phyloP scores from a whole-genome alignment of 2,888 invertebrate genomes.

The Norana najaformis region DNA sequence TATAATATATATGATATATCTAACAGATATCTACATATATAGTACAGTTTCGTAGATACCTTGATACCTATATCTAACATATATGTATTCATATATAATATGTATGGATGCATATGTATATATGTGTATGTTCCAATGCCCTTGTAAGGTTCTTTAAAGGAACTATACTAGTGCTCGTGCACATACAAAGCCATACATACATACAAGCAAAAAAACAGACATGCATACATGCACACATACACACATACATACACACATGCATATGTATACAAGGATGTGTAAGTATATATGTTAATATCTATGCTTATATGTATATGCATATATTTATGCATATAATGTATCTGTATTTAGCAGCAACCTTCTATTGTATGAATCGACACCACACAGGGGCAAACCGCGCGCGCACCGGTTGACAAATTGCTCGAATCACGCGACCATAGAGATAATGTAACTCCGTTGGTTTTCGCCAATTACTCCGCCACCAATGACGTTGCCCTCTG shows the following conservation, averaged over 20 bases:
- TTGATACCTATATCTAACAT: too few relatives aligned
- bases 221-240: neutral
- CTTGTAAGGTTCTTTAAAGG: too few relatives aligned
- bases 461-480: neutral
- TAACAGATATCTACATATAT: too few relatives aligned
- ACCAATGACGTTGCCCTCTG: neutral
- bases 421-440: conserved; percentile 20
- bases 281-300: neutral
- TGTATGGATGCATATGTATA: too few relatives aligned
- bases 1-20: too few relatives aligned
- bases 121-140: too few relatives aligned
- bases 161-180: too few relatives aligned
- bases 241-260: neutral
- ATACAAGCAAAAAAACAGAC: neutral
- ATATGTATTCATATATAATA: too few relatives aligned
- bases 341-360: too few relatives aligned
- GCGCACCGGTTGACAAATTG: conserved; percentile 14
- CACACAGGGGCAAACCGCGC: neutral
- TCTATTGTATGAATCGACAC: neutral
- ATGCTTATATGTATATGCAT: neutral
- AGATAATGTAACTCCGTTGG: neutral
- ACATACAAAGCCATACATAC: neutral
- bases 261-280: neutral
- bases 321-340: too few relatives aligned
- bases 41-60: too few relatives aligned